Evolutionary conservation across 2,113 vertebrate genomes (phyloP).

Genomic region (Ammodramus savannarum): DNA sequence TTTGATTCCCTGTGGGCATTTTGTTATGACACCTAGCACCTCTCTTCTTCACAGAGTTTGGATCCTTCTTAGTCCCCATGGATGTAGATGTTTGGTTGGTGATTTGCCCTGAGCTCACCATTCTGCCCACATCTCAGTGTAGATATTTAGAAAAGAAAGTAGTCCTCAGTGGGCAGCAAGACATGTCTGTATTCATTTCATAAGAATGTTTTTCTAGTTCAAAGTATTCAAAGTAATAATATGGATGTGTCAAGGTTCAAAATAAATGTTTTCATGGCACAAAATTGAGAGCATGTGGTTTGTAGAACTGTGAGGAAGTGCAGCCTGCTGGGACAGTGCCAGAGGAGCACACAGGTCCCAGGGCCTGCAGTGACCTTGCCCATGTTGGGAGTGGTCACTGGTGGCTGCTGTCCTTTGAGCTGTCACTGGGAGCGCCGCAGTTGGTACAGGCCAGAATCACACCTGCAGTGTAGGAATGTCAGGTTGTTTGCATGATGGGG

Average conservation of each 20-base stretch:
- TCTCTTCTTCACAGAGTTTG: neutral
- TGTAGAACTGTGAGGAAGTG: neutral
- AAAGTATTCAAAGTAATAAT: neutral
- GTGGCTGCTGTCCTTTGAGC: neutral
- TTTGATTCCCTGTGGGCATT: neutral
- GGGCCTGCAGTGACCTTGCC: neutral
- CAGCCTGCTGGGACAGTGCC: neutral
- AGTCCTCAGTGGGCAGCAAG: neutral
- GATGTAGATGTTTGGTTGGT: neutral
- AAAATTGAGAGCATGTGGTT: neutral
- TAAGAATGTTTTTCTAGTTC: neutral
- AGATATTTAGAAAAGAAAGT: neutral
- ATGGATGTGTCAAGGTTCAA: neutral
- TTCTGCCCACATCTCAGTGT: neutral
- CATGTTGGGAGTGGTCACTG: neutral
- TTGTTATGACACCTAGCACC: neutral
- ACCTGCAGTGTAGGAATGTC: neutral
- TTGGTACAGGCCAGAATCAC: neutral
- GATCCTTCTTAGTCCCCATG: neutral
- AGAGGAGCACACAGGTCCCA: neutral
- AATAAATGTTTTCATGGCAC: neutral
- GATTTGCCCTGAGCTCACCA: neutral
- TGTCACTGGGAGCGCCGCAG: accelerated
- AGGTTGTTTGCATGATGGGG: neutral
- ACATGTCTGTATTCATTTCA: neutral